Base-by-base conservation (phyloP, 1,140 invertebrate genomes). In the Atta texana region DNA sequence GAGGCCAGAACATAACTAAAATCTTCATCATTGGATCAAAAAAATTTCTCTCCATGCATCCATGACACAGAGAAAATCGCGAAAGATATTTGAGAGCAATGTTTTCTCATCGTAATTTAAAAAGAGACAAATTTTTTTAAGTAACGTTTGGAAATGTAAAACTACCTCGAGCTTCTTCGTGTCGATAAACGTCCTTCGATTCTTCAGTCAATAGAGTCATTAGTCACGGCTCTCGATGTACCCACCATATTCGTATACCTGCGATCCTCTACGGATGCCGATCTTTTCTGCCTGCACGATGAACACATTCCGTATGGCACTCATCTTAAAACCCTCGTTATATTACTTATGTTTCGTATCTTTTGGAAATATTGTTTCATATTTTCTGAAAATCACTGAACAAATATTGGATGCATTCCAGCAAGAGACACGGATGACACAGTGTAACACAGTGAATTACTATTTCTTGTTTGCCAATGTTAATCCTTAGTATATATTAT, bases 171-270 rank as follows among this genome's bases (percentile, higher is more conserved):
- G 75, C 90, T 89, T 82, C 77, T 92, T 72, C 86, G 89, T 77
- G 85, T 82, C 85, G 91, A 89, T 91, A 89, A 89, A 87, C 89
- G 88, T 91, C 87, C 91, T 92, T 92, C 90, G 91, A 82, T 78
- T 86, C 87, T 68, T 76, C 88, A 44, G 87, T 92, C 91, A 91
- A 93, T 92, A 93, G 92, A 93, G 92, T 93, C 91, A 93, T 93
- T 93, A 93, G 92, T 93, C 92, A 93, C 89, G 91, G 80, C 86
- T 82, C 89, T 88, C 88, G 78, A 61, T 90, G 87, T 89, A 89
- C 87, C 85, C 87, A 90, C 86, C 88, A 92, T 92, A 92, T 92
- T 92, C 91, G 89, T 91, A 84, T 90, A 92, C 90, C 89, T 92
- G 85, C 34, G 87, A 66, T 53, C 24, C 88, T 78, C 55, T 39